Conservation (phyloP, 2,113 vertebrate species). For the Ammospiza caudacuta region DNA sequence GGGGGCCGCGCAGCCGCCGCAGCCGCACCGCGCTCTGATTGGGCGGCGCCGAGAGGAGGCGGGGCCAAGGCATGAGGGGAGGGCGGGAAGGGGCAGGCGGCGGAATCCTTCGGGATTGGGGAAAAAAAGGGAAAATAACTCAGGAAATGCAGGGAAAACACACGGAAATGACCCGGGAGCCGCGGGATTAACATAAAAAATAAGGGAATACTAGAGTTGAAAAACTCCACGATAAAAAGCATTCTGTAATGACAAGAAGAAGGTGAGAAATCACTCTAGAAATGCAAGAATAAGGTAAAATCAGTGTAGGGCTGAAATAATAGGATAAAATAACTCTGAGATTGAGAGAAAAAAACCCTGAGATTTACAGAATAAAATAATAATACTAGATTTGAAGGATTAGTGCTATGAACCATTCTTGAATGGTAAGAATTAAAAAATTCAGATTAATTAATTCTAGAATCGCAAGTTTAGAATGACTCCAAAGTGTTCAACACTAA, state of each 20-base stretch:
- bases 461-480: rapidly evolving
- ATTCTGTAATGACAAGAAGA: neutral
- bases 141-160: neutral
- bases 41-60: neutral
- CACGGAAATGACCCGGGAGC: rapidly evolving
- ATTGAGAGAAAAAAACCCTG: neutral
- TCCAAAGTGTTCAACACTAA: neutral
- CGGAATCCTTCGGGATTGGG: neutral
- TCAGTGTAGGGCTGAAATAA: neutral
- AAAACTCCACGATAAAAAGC: neutral
- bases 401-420: neutral
- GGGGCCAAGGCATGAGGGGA: neutral
- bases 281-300: neutral
- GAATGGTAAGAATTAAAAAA: neutral
- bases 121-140: neutral
- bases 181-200: rapidly evolving
- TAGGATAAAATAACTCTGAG: neutral
- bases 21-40: neutral
- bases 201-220: rapidly evolving
- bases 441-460: neutral
- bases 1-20: neutral
- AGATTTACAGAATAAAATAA: neutral
- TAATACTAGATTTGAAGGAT: neutral
- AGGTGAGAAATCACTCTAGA: neutral
- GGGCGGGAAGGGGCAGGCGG: neutral